These are phyloP conservation scores for Ormyrus thymus DNA, from an alignment of 2,888 invertebrate genomes.

Conservation along the genomic window DNA sequence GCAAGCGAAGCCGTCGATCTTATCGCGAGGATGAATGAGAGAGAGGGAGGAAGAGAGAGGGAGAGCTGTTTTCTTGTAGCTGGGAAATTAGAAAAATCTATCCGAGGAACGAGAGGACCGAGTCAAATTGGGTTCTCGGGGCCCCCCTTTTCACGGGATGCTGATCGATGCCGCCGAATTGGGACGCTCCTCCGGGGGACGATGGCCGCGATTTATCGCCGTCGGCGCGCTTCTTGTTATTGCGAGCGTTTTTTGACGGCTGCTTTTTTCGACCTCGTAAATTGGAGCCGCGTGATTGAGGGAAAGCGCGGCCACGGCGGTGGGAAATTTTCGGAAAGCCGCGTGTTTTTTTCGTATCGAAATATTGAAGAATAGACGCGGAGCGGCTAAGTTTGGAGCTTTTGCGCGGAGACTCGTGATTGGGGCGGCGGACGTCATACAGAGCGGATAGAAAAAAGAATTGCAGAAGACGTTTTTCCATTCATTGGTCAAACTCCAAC, in stretches of 20 bases:
- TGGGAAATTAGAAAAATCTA: conserved; percentile 43
- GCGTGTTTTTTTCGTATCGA: not conserved
- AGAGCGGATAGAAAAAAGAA: conserved; percentile 40
- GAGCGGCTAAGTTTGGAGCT: not conserved
- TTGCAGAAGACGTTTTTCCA: conserved; percentile 57
- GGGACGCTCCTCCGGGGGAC: not conserved
- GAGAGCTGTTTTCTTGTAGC: conserved; percentile 17
- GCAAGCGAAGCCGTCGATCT: conserved; percentile 12
- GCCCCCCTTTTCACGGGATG: conserved; percentile 4
- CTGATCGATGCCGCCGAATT: not conserved
- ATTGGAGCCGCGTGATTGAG: no score
- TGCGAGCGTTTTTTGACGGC: not conserved
- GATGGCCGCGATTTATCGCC: conserved; percentile 17
- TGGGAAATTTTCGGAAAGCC: not conserved
- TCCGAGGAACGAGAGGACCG: not conserved
- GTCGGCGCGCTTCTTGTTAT: not conserved
- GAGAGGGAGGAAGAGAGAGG: not conserved
- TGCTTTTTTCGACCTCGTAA: no score
- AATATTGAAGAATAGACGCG: not conserved
- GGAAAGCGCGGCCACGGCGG: no score
- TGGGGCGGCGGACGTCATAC: conserved; percentile 36
- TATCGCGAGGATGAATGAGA: conserved; percentile 10
- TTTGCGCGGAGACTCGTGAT: conserved; percentile 18
- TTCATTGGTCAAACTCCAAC: conserved; percentile 66
- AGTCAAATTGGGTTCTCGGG: conserved; percentile 31